phyloP scores from a whole-genome alignment of 1,140 invertebrate genomes.

The Pseudomyrmex dendroicus region DNA sequence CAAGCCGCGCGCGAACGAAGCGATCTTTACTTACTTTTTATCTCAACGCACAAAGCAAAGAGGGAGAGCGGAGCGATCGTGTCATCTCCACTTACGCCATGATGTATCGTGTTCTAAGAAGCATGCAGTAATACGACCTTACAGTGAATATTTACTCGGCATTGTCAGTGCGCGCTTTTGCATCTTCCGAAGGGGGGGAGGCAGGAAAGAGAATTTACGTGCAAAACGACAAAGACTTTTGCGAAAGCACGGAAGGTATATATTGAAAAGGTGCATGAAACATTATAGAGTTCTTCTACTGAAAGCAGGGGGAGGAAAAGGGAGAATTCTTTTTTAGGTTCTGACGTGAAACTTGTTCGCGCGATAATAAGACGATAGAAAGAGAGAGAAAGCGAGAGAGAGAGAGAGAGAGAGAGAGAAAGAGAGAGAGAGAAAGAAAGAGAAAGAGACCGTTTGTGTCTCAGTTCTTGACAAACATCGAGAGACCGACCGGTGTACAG shows the following conservation, averaged over 20 bases:
- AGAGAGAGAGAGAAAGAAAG: background rate
- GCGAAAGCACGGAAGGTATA: slow-evolving; percentile 61
- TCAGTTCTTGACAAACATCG: background rate
- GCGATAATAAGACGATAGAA: background rate
- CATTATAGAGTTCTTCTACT: slow-evolving; percentile 67
- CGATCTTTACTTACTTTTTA: slow-evolving; percentile 5
- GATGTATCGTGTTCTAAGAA: background rate
- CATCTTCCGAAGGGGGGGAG: slow-evolving; percentile 13
- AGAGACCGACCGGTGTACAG: slow-evolving; percentile 3
- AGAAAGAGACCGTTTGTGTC: slow-evolving; percentile 41
- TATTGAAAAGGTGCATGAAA: slow-evolving; percentile 64
- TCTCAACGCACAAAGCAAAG: background rate
- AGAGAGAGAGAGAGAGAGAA: background rate
- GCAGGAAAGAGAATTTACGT: slow-evolving; percentile 45
- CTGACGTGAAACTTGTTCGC: slow-evolving; percentile 35
- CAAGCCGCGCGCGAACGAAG: background rate
- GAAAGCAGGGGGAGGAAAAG: slow-evolving; percentile 60
- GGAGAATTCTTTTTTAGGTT: slow-evolving; percentile 12
- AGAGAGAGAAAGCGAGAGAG: background rate
- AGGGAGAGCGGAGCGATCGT: background rate
- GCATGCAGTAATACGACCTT: slow-evolving; percentile 57
- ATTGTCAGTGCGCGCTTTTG: slow-evolving; percentile 60
- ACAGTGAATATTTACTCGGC: slow-evolving; percentile 70
- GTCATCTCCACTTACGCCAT: slow-evolving; percentile 25
- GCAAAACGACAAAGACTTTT: slow-evolving; percentile 65